Evolutionary conservation across 2,888 invertebrate species (phyloP).

Genomic region (Agapostemon virescens): DNA sequence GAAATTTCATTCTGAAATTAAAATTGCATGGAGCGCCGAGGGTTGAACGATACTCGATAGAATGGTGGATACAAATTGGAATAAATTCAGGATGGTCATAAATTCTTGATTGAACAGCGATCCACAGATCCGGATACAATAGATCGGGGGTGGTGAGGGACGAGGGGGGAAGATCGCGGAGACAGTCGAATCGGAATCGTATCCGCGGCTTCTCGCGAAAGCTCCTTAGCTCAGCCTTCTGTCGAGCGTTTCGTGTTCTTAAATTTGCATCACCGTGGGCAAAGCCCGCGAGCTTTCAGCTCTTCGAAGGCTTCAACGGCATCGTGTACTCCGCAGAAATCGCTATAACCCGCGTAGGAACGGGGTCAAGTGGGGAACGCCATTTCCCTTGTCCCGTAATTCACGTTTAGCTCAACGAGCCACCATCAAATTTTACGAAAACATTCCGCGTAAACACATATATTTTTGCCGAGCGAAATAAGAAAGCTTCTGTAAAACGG

Average conservation of each 20-base stretch:
- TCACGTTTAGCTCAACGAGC: not conserved
- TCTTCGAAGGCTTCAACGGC: constrained; percentile 15
- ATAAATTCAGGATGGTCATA: not conserved
- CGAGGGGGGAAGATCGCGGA: not conserved
- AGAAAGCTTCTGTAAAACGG: not conserved
- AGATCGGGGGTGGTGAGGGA: not conserved
- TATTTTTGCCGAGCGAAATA: not conserved
- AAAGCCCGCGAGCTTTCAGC: constrained; percentile 15
- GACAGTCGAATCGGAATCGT: constrained; percentile 12
- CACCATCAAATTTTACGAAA: constrained; percentile 10
- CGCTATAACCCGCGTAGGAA: constrained; percentile 9
- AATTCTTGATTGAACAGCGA: not conserved
- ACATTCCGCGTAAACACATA: not conserved
- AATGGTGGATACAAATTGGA: not conserved
- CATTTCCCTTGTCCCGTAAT: constrained; percentile 3
- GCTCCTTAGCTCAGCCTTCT: constrained; percentile 10
- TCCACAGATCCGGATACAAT: not conserved
- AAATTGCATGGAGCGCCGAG: no score
- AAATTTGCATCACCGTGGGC: constrained; percentile 22
- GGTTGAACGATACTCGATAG: not conserved
- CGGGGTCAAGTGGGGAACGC: constrained; percentile 19
- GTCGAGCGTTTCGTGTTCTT: constrained; percentile 10
- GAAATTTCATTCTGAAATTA: no score
- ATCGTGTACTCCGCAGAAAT: constrained; percentile 6
- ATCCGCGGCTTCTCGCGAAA: constrained; percentile 16